Evolutionary conservation across 2,113 vertebrate genomes (phyloP).

Genomic region (Oryzias woworae): DNA sequence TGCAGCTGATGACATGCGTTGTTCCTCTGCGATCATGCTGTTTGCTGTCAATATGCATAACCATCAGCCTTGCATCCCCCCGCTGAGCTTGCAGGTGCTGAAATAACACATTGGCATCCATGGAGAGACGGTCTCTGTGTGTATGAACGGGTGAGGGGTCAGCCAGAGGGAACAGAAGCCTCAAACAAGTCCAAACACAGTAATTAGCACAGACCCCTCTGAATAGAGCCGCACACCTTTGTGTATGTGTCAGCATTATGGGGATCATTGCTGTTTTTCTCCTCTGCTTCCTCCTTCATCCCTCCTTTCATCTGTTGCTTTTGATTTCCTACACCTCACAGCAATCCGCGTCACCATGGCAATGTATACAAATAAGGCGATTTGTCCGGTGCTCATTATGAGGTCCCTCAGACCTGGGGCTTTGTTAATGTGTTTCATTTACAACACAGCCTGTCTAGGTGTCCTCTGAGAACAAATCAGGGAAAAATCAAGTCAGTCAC

Average conservation of each 20-base stretch:
- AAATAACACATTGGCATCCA: slow-evolving; percentile 44
- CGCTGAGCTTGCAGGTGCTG: slow-evolving; percentile 38
- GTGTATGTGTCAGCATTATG: slow-evolving; percentile 10
- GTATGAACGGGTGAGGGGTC: slow-evolving; percentile 17
- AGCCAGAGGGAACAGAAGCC: slow-evolving; percentile 18
- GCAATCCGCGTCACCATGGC: slow-evolving; percentile 31
- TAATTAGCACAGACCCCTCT: slow-evolving; percentile 41
- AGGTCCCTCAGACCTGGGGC: slow-evolving; percentile 4
- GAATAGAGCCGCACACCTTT: neutral
- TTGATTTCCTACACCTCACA: slow-evolving; percentile 5
- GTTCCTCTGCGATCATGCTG: slow-evolving; percentile 45
- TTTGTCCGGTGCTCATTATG: slow-evolving; percentile 17
- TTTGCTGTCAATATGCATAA: slow-evolving; percentile 54
- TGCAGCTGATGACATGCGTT: slow-evolving; percentile 25
- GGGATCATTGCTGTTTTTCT: slow-evolving; percentile 9
- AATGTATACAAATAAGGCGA: slow-evolving; percentile 28
- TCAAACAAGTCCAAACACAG: slow-evolving; percentile 12
- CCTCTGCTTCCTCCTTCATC: slow-evolving; percentile 3
- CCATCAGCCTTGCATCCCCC: slow-evolving; percentile 42
- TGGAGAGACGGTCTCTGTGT: slow-evolving; percentile 16
- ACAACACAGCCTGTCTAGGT: neutral
- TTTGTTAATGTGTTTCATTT: slow-evolving; percentile 14
- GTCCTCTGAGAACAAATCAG: neutral
- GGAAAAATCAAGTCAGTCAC: neutral
- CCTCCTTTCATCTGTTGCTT: slow-evolving; percentile 22